Conservation (phyloP, 2,797 vertebrate genomes). For the Parotocinclus haroldoi region DNA sequence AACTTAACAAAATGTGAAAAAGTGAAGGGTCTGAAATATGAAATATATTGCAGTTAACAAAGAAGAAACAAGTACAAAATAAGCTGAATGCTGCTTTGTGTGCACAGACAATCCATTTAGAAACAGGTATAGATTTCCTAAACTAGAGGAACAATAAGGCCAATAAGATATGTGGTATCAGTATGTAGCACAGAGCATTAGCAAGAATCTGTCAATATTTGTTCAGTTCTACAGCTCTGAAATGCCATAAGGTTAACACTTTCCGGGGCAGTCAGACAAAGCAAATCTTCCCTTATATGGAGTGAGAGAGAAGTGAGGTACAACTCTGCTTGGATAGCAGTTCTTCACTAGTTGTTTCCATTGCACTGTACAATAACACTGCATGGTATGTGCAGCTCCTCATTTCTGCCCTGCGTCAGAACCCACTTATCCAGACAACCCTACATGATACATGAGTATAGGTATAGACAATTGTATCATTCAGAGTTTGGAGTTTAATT, state of each 20-base stretch:
- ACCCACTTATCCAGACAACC: constrained; percentile 35
- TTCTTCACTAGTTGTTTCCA: constrained; percentile 59
- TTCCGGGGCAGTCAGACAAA: constrained; percentile 58
- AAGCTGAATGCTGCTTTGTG: too few relatives aligned
- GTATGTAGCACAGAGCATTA: constrained; percentile 46
- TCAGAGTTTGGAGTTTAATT: constrained; percentile 29
- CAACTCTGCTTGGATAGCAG: constrained; percentile 17
- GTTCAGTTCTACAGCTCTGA: constrained; percentile 53
- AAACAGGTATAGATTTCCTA: background rate
- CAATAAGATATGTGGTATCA: constrained; percentile 28
- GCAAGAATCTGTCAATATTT: constrained; percentile 62
- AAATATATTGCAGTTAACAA: too few relatives aligned
- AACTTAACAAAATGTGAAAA: too few relatives aligned
- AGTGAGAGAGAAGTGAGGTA: constrained; percentile 35
- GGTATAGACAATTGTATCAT: constrained; percentile 29
- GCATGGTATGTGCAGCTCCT: constrained; percentile 60
- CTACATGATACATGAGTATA: constrained; percentile 26
- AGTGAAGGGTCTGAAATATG: too few relatives aligned
- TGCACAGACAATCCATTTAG: background rate
- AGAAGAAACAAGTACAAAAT: too few relatives aligned
- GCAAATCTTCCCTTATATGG: constrained; percentile 69
- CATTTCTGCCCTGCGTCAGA: constrained; percentile 42
- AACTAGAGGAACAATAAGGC: constrained; percentile 20
- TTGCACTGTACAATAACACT: constrained; percentile 66
- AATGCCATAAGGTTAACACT: constrained; percentile 60